Evolutionary conservation across 2,797 vertebrate genomes (phyloP).

Genomic region (Eremophila alpestris): DNA sequence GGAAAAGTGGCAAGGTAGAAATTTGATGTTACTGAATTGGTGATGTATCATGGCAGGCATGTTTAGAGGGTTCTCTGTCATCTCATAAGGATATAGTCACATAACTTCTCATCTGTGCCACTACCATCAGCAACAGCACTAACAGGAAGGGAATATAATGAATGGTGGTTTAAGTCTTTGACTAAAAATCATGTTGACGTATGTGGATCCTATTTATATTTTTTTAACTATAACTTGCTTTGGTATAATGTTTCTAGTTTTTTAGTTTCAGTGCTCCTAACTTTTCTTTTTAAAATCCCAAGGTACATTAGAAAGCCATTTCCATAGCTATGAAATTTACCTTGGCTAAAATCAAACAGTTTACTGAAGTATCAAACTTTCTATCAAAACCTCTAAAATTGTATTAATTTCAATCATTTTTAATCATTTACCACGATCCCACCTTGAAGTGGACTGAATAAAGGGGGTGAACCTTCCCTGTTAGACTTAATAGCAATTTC

Average conservation of each 20-base stretch:
- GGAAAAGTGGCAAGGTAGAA: not conserved
- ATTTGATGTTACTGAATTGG: not conserved
- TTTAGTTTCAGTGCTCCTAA: not conserved
- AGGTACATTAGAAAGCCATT: not conserved
- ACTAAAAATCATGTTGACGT: not conserved
- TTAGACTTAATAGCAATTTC: not conserved
- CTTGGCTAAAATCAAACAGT: not conserved
- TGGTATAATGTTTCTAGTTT: not conserved
- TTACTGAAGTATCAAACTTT: not conserved
- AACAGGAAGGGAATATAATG: not conserved
- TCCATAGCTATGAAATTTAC: not conserved
- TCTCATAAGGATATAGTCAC: not conserved
- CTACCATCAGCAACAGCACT: not conserved
- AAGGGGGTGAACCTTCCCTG: not conserved
- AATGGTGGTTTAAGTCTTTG: not conserved
- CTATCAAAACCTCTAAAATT: constrained; percentile 11
- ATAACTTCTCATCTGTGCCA: not conserved
- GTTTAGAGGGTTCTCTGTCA: not conserved
- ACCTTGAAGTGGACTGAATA: not conserved
- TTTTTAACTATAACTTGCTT: not conserved
- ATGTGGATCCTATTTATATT: not conserved
- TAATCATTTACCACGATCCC: not conserved
- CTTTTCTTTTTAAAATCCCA: not conserved
- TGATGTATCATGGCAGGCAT: not conserved
- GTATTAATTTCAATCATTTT: not conserved